Evolutionary conservation across 2,888 invertebrate species (phyloP).

Genomic region (Chaitophorus viminalis): DNA sequence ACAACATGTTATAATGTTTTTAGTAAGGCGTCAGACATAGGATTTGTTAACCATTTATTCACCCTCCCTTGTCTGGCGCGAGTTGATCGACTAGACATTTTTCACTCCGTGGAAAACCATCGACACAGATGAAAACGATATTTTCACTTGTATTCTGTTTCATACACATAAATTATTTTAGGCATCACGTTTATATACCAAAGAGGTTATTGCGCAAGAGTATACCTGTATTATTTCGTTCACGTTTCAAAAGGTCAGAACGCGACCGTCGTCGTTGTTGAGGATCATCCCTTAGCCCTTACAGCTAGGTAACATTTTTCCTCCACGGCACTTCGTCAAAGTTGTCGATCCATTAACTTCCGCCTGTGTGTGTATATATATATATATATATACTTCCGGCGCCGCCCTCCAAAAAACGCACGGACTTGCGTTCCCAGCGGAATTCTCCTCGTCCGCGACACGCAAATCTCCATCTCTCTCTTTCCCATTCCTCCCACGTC

Average conservation of each 20-base stretch:
- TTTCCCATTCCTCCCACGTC: too few relatives aligned
- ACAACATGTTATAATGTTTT: too few relatives aligned
- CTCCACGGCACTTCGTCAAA: constrained; percentile 74
- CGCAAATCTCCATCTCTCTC: background rate
- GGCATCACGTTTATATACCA: too few relatives aligned
- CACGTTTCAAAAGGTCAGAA: background rate
- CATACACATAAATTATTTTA: too few relatives aligned
- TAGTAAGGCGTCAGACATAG: background rate
- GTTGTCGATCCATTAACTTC: constrained; percentile 69
- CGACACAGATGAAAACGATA: background rate
- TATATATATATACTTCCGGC: background rate
- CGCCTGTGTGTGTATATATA: background rate
- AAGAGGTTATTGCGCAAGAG: background rate
- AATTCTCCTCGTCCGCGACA: constrained; percentile 28
- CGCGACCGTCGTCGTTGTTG: background rate
- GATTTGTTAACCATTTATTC: background rate
- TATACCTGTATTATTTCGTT: background rate
- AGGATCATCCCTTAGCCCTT: background rate
- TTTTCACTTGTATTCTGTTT: background rate
- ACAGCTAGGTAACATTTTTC: background rate
- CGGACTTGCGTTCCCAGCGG: constrained; percentile 43
- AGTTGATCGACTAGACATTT: background rate
- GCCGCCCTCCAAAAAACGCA: constrained; percentile 34
- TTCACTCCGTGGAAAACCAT: background rate
- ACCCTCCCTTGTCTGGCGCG: background rate